phyloP scores from a whole-genome alignment of 2,888 invertebrate genomes.

The Ctenicera cuprea region DNA sequence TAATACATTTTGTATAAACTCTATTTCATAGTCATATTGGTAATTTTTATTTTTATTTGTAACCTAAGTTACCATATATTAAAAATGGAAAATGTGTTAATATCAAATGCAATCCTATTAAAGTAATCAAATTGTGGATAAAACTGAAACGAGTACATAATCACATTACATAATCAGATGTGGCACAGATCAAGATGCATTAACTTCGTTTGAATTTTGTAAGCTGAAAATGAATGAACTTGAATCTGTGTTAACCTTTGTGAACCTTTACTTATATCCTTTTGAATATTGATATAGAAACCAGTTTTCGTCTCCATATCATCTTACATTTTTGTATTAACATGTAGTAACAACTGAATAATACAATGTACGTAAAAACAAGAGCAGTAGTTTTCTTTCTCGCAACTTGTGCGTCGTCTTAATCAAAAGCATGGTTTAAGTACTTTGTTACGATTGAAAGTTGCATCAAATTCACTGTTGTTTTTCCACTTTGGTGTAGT shows the following conservation, averaged over 20 bases:
- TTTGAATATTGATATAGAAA: conserved; percentile 38
- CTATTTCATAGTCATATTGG: conserved; percentile 23
- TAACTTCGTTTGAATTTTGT: conserved; percentile 13
- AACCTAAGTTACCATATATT: conserved; percentile 47
- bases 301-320: conserved; percentile 48
- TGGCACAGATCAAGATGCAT: conserved; percentile 27
- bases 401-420: no score
- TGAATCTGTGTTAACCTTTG: conserved; percentile 31
- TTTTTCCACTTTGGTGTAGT: no score
- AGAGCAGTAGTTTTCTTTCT: no score
- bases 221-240: conserved; percentile 30
- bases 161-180: conserved; percentile 37
- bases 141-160: conserved; percentile 36
- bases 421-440: no score
- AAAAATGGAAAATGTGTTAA: conserved; percentile 28
- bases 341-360: conserved; percentile 48
- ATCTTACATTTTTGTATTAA: conserved; percentile 52
- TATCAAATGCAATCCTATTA: conserved; percentile 31
- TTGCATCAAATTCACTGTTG: no score
- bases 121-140: conserved; percentile 32
- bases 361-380: conserved; percentile 32
- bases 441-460: no score
- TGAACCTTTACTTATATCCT: conserved; percentile 32
- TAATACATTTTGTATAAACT: conserved; percentile 25
- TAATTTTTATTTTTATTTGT: conserved; percentile 36